These are phyloP conservation scores for Neomonachus schauinslandi DNA, from an alignment of 2,113 vertebrate genomes.

Conservation along the genomic window DNA sequence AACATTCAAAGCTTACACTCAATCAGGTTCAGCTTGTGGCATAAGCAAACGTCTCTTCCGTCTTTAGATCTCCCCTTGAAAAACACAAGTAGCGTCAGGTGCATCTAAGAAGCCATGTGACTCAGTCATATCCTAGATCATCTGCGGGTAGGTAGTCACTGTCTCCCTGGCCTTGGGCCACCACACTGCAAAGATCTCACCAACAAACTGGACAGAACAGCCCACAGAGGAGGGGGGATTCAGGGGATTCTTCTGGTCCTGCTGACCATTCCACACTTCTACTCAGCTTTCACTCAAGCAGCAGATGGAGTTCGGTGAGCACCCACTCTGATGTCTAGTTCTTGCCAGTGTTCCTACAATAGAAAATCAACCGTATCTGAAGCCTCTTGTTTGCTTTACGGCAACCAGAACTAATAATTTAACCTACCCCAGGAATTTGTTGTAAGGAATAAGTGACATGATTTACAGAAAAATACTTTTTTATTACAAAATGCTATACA, in stretches of 20 bases:
- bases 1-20: not conserved
- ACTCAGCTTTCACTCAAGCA: not conserved
- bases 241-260: no score
- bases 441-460: not conserved
- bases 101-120: not conserved
- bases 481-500: not conserved
- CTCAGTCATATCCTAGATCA: not conserved
- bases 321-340: not conserved
- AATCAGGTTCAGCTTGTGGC: not conserved
- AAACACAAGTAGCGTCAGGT: not conserved
- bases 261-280: no score
- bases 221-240: rapidly evolving
- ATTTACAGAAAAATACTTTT: not conserved
- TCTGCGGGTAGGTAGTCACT: rapidly evolving
- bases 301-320: not conserved
- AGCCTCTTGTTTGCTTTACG: not conserved
- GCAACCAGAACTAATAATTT: not conserved
- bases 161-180: not conserved
- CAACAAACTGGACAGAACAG: not conserved
- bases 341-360: not conserved
- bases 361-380: not conserved
- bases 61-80: not conserved
- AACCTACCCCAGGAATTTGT: not conserved
- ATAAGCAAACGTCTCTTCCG: not conserved
- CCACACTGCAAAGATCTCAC: not conserved